Conservation (phyloP, 2,113 vertebrate genomes). For the Rhombomys opimus region DNA sequence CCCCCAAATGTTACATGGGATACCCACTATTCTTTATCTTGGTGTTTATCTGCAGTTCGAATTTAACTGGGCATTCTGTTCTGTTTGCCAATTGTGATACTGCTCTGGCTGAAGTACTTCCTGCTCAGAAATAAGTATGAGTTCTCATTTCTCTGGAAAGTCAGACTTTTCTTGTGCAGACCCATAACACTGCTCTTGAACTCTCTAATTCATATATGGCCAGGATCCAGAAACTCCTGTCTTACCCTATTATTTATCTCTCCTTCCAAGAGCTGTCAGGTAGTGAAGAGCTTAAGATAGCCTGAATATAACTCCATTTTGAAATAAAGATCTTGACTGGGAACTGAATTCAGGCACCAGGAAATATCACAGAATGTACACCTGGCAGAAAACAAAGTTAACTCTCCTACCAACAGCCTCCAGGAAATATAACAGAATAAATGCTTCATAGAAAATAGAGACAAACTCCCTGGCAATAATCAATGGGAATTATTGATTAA, state of each 20-base stretch:
- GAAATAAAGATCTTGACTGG: too few relatives aligned
- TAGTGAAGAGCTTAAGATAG: too few relatives aligned
- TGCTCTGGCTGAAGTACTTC: background rate
- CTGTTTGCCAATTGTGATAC: background rate
- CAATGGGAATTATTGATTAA: too few relatives aligned
- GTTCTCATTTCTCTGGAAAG: conserved; percentile 5
- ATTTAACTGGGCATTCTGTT: background rate
- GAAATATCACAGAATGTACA: too few relatives aligned
- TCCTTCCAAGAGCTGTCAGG: background rate
- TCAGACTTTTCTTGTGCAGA: background rate
- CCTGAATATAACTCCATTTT: too few relatives aligned
- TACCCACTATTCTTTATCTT: background rate
- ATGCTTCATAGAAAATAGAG: too few relatives aligned
- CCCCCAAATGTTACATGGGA: background rate
- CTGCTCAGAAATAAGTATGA: background rate
- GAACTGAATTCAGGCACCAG: too few relatives aligned
- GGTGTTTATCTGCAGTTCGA: background rate
- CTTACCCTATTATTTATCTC: background rate
- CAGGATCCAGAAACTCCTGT: background rate
- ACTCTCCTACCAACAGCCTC: too few relatives aligned
- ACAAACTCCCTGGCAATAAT: too few relatives aligned
- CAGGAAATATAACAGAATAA: too few relatives aligned
- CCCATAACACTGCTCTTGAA: background rate
- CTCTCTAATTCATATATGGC: background rate
- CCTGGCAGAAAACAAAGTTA: too few relatives aligned